Base-by-base conservation (phyloP, 2,113 vertebrate species). In the Nycticorax nycticorax region DNA sequence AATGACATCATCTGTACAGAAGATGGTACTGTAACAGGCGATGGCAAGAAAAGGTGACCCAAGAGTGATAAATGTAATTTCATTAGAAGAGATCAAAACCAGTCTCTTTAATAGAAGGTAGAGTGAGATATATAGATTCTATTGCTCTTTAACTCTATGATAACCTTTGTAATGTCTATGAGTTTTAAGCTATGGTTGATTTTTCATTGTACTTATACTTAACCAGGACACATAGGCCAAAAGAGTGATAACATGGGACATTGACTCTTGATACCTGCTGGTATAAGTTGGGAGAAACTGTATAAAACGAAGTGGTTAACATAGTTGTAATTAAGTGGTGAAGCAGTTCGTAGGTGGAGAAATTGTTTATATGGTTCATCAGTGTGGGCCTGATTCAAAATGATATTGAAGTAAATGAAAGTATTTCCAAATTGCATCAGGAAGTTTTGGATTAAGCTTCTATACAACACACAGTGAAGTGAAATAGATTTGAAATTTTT, bases 61-160 rank as follows among this genome's bases (percentile, higher is more conserved):
- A 50, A 73, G 82, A 88, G 68, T 89, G 88, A 92, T 85, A 85
- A 97, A 97, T 89, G 62, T 69, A 92, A 90, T 73, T 96, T 97
- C 43, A 94, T 96, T 90, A 86, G 75, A 95, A 93, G 75, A 95
- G 24, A 85, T 91, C 80, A 95, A 97, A 97, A 85, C 43, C 55
- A 22, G 79, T 94, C 95, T 94, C 84, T 97, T 98, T 85, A 86
- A 96, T 59, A 94, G 67, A 86, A 93, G 47, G 37, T 20, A 74
- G 88, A 62, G 76, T 5, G 33, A 24, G 59, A 72, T 81, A 79
- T 91, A 30, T 67, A 67, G 55, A 78, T 91, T 96, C 77, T 95
- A 30, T 33, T 75, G 14, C 27, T 76, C 50, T 77, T 80, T 88
- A 81, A 84, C 73, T 47, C 77, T 91, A 1, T 78, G 56, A 81